Conservation (phyloP, 1,140 invertebrate genomes). For the Hycleus cichorii region DNA sequence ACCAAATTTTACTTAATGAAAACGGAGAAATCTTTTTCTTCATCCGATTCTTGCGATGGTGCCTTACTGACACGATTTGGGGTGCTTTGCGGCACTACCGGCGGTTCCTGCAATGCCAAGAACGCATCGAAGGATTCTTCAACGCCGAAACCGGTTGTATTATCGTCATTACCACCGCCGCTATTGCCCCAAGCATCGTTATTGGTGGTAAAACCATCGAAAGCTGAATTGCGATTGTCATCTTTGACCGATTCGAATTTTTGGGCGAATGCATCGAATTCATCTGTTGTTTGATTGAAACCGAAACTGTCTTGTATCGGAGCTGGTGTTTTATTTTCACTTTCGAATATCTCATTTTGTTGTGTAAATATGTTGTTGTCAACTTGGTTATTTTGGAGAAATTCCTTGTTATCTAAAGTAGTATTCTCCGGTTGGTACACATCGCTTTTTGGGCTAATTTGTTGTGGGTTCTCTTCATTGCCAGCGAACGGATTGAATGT, state of each 20-base stretch:
- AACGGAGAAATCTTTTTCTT: conserved; percentile 67
- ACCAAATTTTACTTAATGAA: conserved; percentile 59
- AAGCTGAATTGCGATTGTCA: conserved; percentile 41
- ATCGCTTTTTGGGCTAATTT: conserved; percentile 11
- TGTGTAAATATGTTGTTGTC: background rate
- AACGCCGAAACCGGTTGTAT: conserved; percentile 38
- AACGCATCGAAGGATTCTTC: conserved; percentile 74
- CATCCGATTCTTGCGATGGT: conserved; percentile 68
- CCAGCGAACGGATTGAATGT: conserved; percentile 46
- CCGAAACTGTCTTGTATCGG: background rate
- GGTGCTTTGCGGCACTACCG: conserved; percentile 51
- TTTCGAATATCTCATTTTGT: background rate
- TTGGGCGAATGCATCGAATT: conserved; percentile 77
- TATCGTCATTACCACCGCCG: conserved; percentile 20
- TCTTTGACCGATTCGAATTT: conserved; percentile 70
- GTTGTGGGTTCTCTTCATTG: conserved; percentile 35
- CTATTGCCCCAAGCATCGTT: conserved; percentile 45
- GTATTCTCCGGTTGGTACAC: background rate
- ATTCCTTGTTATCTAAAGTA: background rate
- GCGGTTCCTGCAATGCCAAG: conserved; percentile 67
- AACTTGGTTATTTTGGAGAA: background rate
- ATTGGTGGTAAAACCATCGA: conserved; percentile 44
- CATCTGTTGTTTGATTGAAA: conserved; percentile 43
- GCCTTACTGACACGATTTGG: conserved; percentile 50
- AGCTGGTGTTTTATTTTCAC: background rate